These are phyloP conservation scores for Onychomys torridus DNA, from an alignment of 2,797 vertebrate species.

Conservation along the genomic window DNA sequence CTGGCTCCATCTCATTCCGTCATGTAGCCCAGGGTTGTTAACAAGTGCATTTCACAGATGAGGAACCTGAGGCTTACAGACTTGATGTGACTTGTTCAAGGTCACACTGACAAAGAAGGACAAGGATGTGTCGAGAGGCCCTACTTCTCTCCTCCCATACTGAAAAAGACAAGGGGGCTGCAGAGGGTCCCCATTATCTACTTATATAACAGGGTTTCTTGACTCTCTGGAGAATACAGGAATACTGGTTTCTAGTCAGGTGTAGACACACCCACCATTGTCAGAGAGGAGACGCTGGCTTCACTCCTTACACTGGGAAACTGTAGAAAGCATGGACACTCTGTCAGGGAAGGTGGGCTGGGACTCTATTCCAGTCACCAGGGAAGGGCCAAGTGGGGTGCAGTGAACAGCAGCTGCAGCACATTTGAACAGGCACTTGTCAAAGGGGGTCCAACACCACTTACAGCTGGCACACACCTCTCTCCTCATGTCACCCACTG, in stretches of 20 bases:
- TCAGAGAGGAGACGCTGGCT: neutral
- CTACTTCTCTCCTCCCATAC: neutral
- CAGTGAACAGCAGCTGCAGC: slow-evolving; percentile 83
- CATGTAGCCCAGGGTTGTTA: neutral
- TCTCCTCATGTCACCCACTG: slow-evolving; percentile 87
- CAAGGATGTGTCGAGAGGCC: neutral
- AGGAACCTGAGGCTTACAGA: neutral
- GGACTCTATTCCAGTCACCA: slow-evolving; percentile 50
- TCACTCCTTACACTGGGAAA: slow-evolving; percentile 4
- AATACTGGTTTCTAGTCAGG: neutral
- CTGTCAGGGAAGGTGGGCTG: neutral
- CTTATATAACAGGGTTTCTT: neutral
- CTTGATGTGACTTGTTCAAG: neutral
- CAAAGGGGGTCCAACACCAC: slow-evolving; percentile 89
- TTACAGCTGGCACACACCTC: slow-evolving; percentile 91
- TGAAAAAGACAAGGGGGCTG: neutral
- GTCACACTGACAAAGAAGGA: neutral
- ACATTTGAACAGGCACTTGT: slow-evolving; percentile 92
- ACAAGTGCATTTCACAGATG: neutral
- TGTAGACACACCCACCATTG: neutral
- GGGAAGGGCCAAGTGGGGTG: slow-evolving; percentile 86
- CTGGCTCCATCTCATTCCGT: neutral
- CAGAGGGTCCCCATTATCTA: neutral
- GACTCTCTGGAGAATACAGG: neutral
- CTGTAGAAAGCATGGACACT: neutral